These are phyloP conservation scores for Lepus oiostolus DNA, from an alignment of 2,797 vertebrate genomes.

Conservation along the genomic window DNA sequence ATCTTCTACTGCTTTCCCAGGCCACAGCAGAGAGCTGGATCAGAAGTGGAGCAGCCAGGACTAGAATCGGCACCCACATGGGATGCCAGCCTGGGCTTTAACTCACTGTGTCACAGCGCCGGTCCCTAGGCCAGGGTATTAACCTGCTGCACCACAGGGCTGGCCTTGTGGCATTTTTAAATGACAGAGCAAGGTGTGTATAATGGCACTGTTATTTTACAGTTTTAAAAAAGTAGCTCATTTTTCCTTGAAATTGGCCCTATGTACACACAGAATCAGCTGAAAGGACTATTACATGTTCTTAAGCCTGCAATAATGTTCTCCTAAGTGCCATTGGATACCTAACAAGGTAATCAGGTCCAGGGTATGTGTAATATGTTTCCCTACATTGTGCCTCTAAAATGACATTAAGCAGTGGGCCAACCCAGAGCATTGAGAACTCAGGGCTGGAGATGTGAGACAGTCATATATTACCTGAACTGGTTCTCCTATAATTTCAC, in stretches of 20 bases:
- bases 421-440: not conserved
- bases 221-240: conserved; percentile 47
- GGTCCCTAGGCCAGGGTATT: too few relatives aligned
- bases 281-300: conserved; percentile 50
- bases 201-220: conserved; percentile 54
- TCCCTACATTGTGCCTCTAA: not conserved
- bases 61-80: too few relatives aligned
- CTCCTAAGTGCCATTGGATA: not conserved
- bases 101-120: too few relatives aligned
- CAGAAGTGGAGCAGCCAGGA: too few relatives aligned
- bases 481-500: not conserved
- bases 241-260: conserved; percentile 70
- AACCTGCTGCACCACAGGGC: too few relatives aligned
- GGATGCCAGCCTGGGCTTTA: too few relatives aligned
- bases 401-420: not conserved
- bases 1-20: too few relatives aligned
- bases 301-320: conserved; percentile 49
- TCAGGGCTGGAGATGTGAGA: not conserved
- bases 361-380: not conserved
- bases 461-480: not conserved
- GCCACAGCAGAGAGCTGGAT: too few relatives aligned
- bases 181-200: not conserved
- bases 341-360: not conserved
- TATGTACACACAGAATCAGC: conserved; percentile 48
- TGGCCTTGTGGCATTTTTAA: not conserved